phyloP scores from a whole-genome alignment of 2,113 vertebrate species.

The Melanerpes aurifrons region DNA sequence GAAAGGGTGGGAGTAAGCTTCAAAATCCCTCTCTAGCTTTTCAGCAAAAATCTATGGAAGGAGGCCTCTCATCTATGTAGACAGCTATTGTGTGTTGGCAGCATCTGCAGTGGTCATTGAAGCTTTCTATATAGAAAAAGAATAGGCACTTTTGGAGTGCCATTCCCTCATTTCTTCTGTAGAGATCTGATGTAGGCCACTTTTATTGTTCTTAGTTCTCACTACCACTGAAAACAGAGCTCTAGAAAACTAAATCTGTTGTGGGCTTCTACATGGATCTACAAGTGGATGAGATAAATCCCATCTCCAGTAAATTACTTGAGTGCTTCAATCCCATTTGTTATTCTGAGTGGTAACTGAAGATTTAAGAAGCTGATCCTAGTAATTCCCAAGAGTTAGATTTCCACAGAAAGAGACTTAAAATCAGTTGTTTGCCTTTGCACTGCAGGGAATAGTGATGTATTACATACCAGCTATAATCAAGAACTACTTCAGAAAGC shows the following conservation, averaged over 20 bases:
- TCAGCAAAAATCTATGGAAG: neutral
- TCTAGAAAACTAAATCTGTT: neutral
- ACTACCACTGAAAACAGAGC: neutral
- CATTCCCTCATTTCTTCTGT: neutral
- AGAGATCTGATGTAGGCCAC: neutral
- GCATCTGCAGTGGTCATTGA: neutral
- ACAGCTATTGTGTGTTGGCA: neutral
- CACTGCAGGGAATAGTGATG: neutral
- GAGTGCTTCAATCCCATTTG: neutral
- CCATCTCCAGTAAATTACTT: neutral
- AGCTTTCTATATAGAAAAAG: neutral
- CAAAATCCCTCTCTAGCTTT: neutral
- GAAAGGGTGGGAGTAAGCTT: neutral
- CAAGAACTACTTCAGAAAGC: neutral
- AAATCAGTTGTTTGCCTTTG: neutral
- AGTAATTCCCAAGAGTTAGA: neutral
- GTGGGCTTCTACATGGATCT: neutral
- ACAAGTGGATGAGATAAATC: neutral
- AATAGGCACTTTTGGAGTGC: neutral
- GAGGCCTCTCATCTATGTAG: neutral
- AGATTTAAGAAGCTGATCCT: neutral
- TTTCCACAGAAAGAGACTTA: neutral
- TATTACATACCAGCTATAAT: neutral
- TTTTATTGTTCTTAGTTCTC: neutral
- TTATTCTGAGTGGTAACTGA: neutral